phyloP scores from a whole-genome alignment of 2,888 invertebrate species.

The Andrena minutula region DNA sequence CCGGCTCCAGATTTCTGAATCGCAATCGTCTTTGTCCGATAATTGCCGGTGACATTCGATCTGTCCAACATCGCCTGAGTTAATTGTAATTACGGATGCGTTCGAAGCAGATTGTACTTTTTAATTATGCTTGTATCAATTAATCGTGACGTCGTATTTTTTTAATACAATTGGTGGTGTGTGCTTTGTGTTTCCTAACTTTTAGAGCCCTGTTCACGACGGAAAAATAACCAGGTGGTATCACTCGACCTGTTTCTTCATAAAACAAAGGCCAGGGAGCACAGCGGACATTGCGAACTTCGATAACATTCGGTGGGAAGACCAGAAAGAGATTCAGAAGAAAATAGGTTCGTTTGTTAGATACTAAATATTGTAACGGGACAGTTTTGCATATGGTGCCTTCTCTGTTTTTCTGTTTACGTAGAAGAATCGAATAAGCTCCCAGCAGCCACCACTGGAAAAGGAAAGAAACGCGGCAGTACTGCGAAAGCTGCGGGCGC shows the following conservation, averaged over 20 bases:
- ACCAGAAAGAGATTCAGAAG: conserved; percentile 92
- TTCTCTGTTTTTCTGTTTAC: conserved; percentile 1
- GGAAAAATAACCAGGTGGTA: conserved; percentile 95
- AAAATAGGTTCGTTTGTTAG: conserved; percentile 87
- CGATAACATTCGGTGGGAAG: conserved; percentile 92
- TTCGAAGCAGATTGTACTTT: not conserved
- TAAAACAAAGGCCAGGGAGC: conserved; percentile 90
- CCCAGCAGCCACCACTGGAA: conserved; percentile 83
- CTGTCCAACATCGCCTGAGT: not conserved
- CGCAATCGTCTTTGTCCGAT: not conserved
- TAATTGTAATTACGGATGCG: not conserved
- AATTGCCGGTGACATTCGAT: not conserved
- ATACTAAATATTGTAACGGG: conserved; percentile 1
- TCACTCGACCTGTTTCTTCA: conserved; percentile 95
- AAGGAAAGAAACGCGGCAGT: conserved; percentile 86
- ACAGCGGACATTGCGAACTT: conserved; percentile 93
- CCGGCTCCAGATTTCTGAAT: not conserved
- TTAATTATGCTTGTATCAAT: not conserved
- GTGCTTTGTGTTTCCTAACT: conserved; percentile 64
- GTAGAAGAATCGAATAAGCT: conserved; percentile 60
- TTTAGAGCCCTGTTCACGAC: conserved; percentile 94
- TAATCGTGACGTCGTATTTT: not conserved
- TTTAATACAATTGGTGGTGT: not conserved
- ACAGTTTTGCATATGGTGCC: not conserved
- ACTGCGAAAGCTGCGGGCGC: conserved; percentile 77